Conservation (phyloP, 2,113 vertebrate species). For the Microtus richardsoni region DNA sequence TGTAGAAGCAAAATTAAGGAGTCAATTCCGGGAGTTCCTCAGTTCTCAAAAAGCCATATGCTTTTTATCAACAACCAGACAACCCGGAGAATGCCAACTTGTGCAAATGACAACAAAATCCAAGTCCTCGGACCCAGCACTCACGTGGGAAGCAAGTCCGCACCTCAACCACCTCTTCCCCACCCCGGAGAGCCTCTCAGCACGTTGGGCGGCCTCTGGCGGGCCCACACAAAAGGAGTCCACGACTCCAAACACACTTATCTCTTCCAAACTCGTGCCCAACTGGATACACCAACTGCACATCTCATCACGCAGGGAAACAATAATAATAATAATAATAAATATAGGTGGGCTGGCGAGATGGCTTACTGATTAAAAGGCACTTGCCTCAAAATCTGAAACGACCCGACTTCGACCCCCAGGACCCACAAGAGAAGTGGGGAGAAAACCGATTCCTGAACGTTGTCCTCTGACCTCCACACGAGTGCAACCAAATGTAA, state of each 20-base stretch:
- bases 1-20: neutral
- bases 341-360: neutral
- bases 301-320: neutral
- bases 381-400: neutral
- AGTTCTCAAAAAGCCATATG: neutral
- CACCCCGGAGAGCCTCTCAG: neutral
- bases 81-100: neutral
- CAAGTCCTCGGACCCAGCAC: too few species aligned
- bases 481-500: neutral
- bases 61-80: neutral
- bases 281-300: neutral
- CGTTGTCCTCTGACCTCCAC: neutral
- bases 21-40: neutral
- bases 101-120: neutral
- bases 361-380: neutral
- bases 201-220: neutral
- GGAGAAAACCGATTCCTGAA: neutral
- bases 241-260: neutral
- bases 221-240: neutral
- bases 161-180: neutral
- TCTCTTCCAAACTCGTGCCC: rapidly evolving
- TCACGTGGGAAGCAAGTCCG: conserved; percentile 32
- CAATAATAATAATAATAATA: neutral
- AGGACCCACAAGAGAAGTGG: neutral
- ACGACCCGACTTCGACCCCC: neutral